These are phyloP conservation scores for Calameuta pallipes DNA, from an alignment of 2,888 invertebrate species.

Conservation along the genomic window DNA sequence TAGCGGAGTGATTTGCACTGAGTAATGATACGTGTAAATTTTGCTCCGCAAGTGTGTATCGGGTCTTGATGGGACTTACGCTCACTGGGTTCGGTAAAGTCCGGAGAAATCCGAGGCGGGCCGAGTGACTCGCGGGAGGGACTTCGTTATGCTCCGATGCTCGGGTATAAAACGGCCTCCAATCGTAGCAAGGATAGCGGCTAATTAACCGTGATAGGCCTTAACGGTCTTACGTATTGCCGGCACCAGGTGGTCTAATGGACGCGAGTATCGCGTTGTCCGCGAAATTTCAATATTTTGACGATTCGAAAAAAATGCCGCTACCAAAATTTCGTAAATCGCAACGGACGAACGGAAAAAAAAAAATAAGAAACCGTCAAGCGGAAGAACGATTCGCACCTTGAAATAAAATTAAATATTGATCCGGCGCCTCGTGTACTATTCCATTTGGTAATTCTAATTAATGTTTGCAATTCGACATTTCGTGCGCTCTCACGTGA, in stretches of 20 bases:
- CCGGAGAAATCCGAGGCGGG: constrained; percentile 36
- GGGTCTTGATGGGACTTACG: background rate
- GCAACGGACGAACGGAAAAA: background rate
- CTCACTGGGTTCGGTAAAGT: background rate
- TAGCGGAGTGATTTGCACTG: constrained; percentile 49
- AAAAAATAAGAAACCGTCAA: background rate
- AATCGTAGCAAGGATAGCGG: constrained; percentile 47
- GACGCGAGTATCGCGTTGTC: background rate
- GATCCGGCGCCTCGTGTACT: background rate
- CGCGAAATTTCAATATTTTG: background rate
- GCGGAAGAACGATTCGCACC: constrained; percentile 1
- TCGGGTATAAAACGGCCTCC: constrained; percentile 38
- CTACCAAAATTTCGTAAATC: background rate
- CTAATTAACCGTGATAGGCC: constrained; percentile 55
- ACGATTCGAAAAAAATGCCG: background rate
- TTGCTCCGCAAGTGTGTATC: background rate
- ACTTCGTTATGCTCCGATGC: constrained; percentile 52
- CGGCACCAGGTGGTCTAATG: constrained; percentile 45
- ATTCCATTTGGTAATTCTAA: constrained; percentile 20
- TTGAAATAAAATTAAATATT: background rate
- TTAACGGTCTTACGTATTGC: constrained; percentile 32
- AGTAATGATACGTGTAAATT: constrained; percentile 33
- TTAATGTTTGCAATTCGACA: constrained; percentile 24
- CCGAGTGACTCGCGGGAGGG: constrained; percentile 40
- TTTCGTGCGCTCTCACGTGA: constrained; percentile 20